Conservation (phyloP, 2,113 vertebrate genomes). For the Menura novaehollandiae region DNA sequence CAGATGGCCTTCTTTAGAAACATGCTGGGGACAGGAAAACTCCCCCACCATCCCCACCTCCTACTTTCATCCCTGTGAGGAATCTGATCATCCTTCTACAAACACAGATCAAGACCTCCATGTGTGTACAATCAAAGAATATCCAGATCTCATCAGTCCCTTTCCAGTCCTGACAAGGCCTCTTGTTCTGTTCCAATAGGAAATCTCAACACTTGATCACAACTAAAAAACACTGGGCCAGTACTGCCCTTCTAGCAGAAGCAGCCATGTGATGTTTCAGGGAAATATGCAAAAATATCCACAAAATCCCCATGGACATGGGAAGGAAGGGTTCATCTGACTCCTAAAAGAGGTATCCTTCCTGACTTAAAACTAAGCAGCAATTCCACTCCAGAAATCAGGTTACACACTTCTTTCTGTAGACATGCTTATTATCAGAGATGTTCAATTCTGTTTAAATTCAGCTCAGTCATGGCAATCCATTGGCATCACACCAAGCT, state of each 20-base stretch:
- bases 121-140: background rate
- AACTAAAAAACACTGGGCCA: background rate
- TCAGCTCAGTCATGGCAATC: background rate
- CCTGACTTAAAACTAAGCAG: background rate
- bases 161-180: background rate
- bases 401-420: background rate
- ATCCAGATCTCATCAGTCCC: background rate
- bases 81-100: background rate
- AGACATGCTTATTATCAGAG: background rate
- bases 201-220: background rate
- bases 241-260: background rate
- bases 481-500: background rate
- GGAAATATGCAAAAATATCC: background rate
- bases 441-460: background rate
- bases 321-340: background rate
- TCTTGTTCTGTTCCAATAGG: background rate
- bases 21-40: background rate
- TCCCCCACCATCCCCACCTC: background rate
- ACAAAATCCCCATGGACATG: rapidly evolving
- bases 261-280: background rate
- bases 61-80: background rate
- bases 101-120: background rate
- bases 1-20: background rate
- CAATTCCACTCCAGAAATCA: background rate
- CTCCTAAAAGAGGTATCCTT: background rate